Conservation (phyloP, 2,797 vertebrate genomes). For the Bradypus variegatus region DNA sequence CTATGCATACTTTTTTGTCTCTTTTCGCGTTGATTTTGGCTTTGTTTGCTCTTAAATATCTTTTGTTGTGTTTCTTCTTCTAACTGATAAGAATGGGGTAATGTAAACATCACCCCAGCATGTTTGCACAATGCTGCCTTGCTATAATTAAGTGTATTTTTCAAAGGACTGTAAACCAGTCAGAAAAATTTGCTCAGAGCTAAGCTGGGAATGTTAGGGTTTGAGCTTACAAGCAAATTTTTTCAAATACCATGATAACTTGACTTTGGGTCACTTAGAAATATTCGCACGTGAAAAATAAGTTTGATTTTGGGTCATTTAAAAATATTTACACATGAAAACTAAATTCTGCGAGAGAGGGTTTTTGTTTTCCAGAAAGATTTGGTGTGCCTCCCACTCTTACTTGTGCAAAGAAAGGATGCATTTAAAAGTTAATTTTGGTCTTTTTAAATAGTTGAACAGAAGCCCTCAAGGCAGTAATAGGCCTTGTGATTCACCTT, state of each 20-base stretch:
- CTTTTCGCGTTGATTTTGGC: conserved; percentile 46
- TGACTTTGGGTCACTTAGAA: conserved; percentile 19
- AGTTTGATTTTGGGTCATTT: neutral
- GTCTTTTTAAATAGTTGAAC: conserved; percentile 40
- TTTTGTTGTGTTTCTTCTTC: conserved; percentile 38
- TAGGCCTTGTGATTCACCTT: conserved; percentile 52
- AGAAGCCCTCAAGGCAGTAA: conserved; percentile 27
- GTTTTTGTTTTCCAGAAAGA: conserved; percentile 4
- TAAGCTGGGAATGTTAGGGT: neutral
- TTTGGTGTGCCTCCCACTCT: neutral
- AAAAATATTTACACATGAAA: conserved; percentile 13
- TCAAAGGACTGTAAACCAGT: conserved; percentile 36
- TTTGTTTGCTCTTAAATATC: conserved; percentile 35
- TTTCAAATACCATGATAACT: conserved; percentile 26
- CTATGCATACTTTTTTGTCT: conserved; percentile 39
- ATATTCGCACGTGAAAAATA: neutral
- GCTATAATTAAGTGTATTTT: conserved; percentile 47
- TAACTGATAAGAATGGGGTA: conserved; percentile 24
- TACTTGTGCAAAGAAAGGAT: conserved; percentile 15
- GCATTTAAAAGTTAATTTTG: conserved; percentile 41
- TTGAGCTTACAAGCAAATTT: neutral
- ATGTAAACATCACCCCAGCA: conserved; percentile 32
- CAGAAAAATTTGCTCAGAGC: conserved; percentile 41
- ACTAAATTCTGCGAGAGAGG: neutral
- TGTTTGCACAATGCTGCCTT: conserved; percentile 45